Base-by-base conservation (phyloP, 2,113 vertebrate genomes). In the Callospermophilus lateralis region DNA sequence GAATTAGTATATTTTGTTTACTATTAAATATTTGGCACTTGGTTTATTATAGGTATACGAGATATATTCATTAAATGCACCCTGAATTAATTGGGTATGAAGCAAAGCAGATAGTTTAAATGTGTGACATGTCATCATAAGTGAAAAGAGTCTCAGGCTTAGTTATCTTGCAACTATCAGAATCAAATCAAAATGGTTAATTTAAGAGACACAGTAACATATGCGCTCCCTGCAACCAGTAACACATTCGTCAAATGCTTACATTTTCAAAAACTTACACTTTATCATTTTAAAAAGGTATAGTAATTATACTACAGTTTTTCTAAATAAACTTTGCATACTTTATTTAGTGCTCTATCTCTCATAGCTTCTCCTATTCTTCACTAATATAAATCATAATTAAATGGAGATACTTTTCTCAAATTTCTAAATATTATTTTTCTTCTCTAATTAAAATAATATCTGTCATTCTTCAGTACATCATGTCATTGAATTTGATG, bases 361-460 rank as follows among this genome's bases (percentile, higher is more conserved):
- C 17, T 61, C n/a, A 1, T 20, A n/a, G 16, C 0, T 61, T 61
- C 30, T 48, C 37, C 83, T 1, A n/a, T 61, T 88, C 84, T 63
- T 48, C 39, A 70, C 4, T 45, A 90, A 48, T 67, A 16, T n/a
- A 79, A 16, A 39, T 28, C 32, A 67, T 65, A 76, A 95, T 89
- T 81, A 86, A 19, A 42, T n/a, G 22, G 1, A 3, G 37, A 8
- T 17, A 61, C 4, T 95, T 74, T 51, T 34, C 42, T 37, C 28
- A 92, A 72, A 61, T 78, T 80, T 90, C 76, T 86, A 84, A 73
- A n/a, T 24, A 81, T 39, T 92, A 9, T 17, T 92, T 88, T 78
- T 89, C 28, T 24, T 84, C 1, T 37, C 32, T 63, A 53, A 55
- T 67, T 72, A 90, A 94, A 87, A 61, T 13, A 78, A 45, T 37